A percentile compares a stretch with the other conserved stretches of the same genome.
phyloP scores from a whole-genome alignment of 2,797 vertebrate species.

The Acipenser ruthenus region DNA sequence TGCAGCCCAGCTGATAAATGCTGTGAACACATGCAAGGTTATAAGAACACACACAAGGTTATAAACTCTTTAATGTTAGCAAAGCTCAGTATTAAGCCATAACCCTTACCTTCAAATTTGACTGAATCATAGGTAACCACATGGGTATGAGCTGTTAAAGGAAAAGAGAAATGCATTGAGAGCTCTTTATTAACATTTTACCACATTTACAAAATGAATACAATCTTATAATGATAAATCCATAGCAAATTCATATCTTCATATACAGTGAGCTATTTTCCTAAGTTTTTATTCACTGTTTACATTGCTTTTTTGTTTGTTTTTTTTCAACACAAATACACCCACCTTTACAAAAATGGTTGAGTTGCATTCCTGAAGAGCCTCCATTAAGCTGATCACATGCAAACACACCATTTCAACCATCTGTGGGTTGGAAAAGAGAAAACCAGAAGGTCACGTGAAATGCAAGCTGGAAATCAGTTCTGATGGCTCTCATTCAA shows the following conservation, averaged over 20 bases:
- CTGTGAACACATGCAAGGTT: slow-evolving; percentile 48
- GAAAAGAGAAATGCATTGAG: slow-evolving; percentile 18
- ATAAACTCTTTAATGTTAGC: background rate
- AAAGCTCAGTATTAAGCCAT: background rate
- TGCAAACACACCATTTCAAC: slow-evolving; percentile 98
- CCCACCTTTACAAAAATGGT: slow-evolving; percentile 97
- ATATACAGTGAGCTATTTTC: too few species aligned
- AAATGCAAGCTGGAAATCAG: too few species aligned
- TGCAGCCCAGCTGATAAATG: slow-evolving; percentile 93
- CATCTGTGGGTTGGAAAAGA: slow-evolving; percentile 65
- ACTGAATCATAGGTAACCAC: slow-evolving; percentile 99
- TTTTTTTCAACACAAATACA: background rate
- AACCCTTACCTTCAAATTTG: slow-evolving; percentile 83
- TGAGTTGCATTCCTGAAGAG: slow-evolving; percentile 95
- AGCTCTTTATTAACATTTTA: background rate
- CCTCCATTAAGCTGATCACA: slow-evolving; percentile 97
- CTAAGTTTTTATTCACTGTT: background rate
- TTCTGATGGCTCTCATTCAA: too few species aligned
- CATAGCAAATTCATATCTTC: background rate
- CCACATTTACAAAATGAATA: background rate
- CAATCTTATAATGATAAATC: background rate
- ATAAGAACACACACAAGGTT: too few species aligned
- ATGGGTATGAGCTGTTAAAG: slow-evolving; percentile 85
- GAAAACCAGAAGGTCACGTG: slow-evolving; percentile 15
- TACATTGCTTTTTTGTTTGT: background rate